phyloP scores from a whole-genome alignment of 2,113 vertebrate genomes.

The Limnothrissa miodon region DNA sequence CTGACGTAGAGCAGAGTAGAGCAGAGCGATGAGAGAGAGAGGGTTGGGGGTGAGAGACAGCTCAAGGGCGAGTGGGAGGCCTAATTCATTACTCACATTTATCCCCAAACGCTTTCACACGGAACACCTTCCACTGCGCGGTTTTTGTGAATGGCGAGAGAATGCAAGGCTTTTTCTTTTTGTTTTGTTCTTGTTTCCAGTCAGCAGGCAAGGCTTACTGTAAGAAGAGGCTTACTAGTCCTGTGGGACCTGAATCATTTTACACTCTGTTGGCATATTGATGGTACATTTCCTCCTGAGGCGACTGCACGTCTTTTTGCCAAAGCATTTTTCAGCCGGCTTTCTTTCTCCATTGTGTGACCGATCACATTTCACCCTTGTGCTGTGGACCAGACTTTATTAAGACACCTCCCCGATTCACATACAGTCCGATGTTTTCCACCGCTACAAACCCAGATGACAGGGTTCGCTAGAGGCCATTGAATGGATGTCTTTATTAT shows the following conservation, averaged over 20 bases:
- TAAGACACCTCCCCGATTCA: not conserved
- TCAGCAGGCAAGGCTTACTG: slow-evolving; percentile 7
- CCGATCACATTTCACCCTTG: not conserved
- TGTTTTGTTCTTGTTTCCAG: not conserved
- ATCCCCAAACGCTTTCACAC: not conserved
- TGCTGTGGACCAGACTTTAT: not conserved
- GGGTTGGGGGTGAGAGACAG: too few species aligned
- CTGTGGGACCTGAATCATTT: slow-evolving; percentile 7
- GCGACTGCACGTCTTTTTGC: not conserved
- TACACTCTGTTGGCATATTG: slow-evolving; percentile 4
- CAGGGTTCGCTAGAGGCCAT: not conserved
- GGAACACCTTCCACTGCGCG: not conserved
- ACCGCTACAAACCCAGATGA: slow-evolving; percentile 1
- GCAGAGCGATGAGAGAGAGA: not conserved
- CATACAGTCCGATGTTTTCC: not conserved
- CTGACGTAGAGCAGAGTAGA: not conserved
- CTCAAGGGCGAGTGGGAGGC: not conserved
- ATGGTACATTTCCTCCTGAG: slow-evolving; percentile 12
- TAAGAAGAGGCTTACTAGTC: slow-evolving; percentile 15
- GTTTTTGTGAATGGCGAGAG: not conserved
- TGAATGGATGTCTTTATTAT: slow-evolving; percentile 10
- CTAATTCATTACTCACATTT: not conserved
- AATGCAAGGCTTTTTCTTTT: not conserved
- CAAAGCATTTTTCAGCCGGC: not conserved
- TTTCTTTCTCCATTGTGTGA: not conserved